Base-by-base conservation (phyloP, 2,888 invertebrate species). In the Steinernema scapterisci region DNA sequence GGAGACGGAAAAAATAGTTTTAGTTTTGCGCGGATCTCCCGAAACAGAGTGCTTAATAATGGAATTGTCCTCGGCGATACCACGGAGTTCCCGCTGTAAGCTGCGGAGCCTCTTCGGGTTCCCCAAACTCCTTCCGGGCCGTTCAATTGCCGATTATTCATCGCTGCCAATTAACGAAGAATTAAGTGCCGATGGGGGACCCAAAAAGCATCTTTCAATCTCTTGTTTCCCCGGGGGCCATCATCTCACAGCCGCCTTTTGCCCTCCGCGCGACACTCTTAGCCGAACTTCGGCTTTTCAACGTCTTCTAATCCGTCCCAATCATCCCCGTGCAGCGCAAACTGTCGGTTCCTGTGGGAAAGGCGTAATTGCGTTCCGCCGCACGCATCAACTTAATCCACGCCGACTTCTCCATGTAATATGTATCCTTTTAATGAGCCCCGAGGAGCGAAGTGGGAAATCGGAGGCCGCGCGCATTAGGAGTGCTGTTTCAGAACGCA, bases 1-100 rank as follows among this genome's bases (percentile, higher is more conserved):
- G 63, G 25, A 31, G 63, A 13, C 63, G 63, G 63, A 63, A 63
- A 54, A 63, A 63, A 63, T 63, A 63, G 63, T 63, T 63, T 63
- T 63, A 63, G 63, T 31, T 31, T 25, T 31, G 63, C 63, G 63
- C 63, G 63, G 31, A 31, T 31, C 48, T 16, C 48, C 19, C 48
- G 48, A 63, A 11, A 23, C 63, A 27, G 63, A 63, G 63, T 63
- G 63, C 63, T 63, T 63, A 27, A 63, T 63, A 63, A 63, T 63
- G 63, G 63, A 63, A 31, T 63, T 63, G 63, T 63, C 63, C 63
- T 31, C 54, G 11, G 23, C 54, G n/a, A 48, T 48, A 54, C 21
- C 25, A n/a, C 7, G 27, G 16, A n/a, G 27, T 13, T 48, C 13
- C 45, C n/a, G 5, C 48, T 48, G 19, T 5, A 48, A 48, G 5